Evolutionary conservation across 2,113 vertebrate species (phyloP).

Genomic region (Dendropsophus ebraccatus): DNA sequence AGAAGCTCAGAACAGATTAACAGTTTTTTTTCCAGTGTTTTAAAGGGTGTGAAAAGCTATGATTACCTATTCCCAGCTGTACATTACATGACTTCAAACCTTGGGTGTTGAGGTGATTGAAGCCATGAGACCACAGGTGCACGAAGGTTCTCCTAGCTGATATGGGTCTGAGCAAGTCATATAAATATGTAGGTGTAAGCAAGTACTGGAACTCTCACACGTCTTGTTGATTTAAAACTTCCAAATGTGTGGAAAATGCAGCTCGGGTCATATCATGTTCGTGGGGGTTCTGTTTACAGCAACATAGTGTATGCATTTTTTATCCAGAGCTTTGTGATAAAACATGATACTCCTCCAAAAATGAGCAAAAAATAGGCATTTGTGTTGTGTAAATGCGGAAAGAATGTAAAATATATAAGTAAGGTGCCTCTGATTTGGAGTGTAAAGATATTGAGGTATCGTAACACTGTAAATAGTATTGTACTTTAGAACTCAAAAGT

Average conservation of each 20-base stretch:
- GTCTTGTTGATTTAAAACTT: conserved; percentile 36
- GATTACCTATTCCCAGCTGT: conserved; percentile 58
- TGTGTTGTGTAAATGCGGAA: background rate
- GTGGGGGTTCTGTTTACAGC: conserved; percentile 19
- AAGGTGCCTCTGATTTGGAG: background rate
- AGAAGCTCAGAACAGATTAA: conserved; percentile 59
- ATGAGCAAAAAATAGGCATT: background rate
- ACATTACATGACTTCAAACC: conserved; percentile 56
- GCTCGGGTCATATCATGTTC: conserved; percentile 50
- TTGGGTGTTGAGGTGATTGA: conserved; percentile 59
- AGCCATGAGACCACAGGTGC: conserved; percentile 57
- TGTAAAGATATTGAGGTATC: no score
- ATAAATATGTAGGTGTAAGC: conserved; percentile 42
- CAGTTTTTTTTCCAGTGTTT: conserved; percentile 52
- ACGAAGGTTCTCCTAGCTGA: conserved; percentile 16
- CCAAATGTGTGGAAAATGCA: conserved; percentile 22
- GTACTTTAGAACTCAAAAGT: no score
- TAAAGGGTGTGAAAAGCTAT: conserved; percentile 59
- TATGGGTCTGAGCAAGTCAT: conserved; percentile 41
- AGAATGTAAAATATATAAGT: background rate
- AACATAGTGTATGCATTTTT: conserved; percentile 27
- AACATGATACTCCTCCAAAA: conserved; percentile 17
- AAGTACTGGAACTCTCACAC: conserved; percentile 32
- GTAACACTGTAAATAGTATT: no score
- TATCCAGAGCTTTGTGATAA: conserved; percentile 11